These are phyloP conservation scores for Microcebus lehilahytsara DNA, from an alignment of 2,113 vertebrate species.

Conservation along the genomic window DNA sequence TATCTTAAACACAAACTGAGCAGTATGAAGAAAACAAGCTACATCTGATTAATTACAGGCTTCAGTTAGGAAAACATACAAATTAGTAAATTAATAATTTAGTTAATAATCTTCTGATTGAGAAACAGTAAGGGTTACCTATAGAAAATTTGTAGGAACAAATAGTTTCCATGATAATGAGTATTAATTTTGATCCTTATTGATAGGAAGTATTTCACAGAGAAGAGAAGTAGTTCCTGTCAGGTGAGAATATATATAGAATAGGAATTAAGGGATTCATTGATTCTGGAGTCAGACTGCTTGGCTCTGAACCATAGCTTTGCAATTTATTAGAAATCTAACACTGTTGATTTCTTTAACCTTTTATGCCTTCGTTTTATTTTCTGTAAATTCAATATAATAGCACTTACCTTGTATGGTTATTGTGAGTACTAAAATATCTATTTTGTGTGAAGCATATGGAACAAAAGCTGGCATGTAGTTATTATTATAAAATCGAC, in stretches of 20 bases:
- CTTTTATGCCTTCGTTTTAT: not conserved
- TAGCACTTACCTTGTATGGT: not conserved
- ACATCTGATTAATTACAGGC: not conserved
- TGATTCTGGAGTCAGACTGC: not conserved
- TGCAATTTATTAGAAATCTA: conserved; percentile 7
- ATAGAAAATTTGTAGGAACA: not conserved
- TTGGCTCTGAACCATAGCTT: not conserved
- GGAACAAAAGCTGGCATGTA: not conserved
- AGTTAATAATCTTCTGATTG: not conserved
- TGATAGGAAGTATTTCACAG: not conserved
- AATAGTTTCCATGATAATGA: not conserved
- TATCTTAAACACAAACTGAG: not conserved
- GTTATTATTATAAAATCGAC: not conserved
- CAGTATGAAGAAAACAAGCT: not conserved
- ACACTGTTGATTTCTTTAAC: not conserved
- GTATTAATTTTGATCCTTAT: not conserved
- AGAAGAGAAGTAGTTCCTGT: not conserved
- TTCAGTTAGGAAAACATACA: not conserved
- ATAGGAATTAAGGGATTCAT: not conserved
- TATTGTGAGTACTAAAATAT: not conserved
- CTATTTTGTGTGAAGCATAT: not conserved
- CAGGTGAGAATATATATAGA: not conserved
- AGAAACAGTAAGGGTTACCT: not conserved
- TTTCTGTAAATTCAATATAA: not conserved
- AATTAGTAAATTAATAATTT: not conserved